These are phyloP conservation scores for Actinostola sp. DNA, from an alignment of 92 coral and sea anemone genomes.

Conservation along the genomic window DNA sequence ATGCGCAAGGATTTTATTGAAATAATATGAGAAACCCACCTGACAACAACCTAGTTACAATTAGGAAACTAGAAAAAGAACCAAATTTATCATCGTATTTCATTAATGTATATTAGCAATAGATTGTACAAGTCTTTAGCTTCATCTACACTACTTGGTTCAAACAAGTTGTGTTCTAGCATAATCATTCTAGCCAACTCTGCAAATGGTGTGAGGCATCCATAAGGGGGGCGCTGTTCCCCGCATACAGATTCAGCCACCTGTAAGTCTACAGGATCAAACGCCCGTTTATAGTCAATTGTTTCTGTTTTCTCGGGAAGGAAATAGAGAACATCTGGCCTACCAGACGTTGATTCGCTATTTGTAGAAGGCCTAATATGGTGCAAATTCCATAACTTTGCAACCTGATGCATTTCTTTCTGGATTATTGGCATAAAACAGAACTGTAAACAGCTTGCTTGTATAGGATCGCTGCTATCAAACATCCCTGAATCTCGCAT, in stretches of 20 bases:
- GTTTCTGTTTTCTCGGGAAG: constrained; percentile 31
- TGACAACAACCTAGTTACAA: too few relatives aligned
- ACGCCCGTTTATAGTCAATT: constrained; percentile 26
- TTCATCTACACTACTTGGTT: constrained; percentile 11
- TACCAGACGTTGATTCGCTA: constrained; percentile 43
- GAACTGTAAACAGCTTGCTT: constrained; percentile 37
- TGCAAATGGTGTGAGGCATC: not conserved
- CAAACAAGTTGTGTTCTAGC: constrained; percentile 22
- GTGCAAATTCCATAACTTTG: constrained; percentile 45
- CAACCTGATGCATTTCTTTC: constrained; percentile 2
- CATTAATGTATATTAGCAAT: too few relatives aligned
- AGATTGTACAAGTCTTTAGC: too few relatives aligned
- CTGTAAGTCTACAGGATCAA: constrained; percentile 29
- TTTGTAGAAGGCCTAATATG: constrained; percentile 40
- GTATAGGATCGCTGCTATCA: not conserved
- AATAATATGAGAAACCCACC: too few relatives aligned
- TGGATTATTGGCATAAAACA: constrained; percentile 32
- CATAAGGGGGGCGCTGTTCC: constrained; percentile 5
- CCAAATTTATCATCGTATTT: too few relatives aligned
- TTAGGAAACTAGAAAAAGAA: too few relatives aligned
- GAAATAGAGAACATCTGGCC: constrained; percentile 52
- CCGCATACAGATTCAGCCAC: constrained; percentile 37
- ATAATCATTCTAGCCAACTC: constrained; percentile 34
- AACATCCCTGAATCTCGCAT: constrained; percentile 3
- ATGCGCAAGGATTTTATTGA: too few relatives aligned